Conservation (phyloP, 2,113 vertebrate species). For the Rutilus rutilus region DNA sequence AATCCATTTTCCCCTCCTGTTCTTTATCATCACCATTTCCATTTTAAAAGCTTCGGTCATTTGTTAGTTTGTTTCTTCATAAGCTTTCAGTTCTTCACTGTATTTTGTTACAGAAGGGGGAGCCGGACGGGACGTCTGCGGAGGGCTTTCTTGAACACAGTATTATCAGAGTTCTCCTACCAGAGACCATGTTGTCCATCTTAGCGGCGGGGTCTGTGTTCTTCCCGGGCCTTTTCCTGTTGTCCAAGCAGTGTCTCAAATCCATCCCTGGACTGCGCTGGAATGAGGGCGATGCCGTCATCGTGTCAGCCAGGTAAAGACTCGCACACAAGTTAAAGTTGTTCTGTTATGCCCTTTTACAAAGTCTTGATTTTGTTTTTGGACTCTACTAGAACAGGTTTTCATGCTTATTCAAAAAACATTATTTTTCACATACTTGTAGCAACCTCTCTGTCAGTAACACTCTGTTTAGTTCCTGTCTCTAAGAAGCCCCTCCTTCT, state of each 20-base stretch:
- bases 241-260: constrained; percentile 86
- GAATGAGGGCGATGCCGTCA: constrained; percentile 87
- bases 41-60: too few relatives aligned
- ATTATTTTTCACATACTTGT: too few relatives aligned
- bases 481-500: too few relatives aligned
- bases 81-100: too few relatives aligned
- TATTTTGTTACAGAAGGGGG: constrained; percentile 61
- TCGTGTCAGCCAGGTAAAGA: constrained; percentile 85
- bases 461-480: too few relatives aligned
- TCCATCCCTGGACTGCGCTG: constrained; percentile 82
- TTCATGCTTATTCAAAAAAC: too few relatives aligned
- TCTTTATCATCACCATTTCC: background rate
- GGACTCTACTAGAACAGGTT: too few relatives aligned
- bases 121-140: constrained; percentile 60
- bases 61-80: too few relatives aligned
- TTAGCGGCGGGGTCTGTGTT: constrained; percentile 86
- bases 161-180: constrained; percentile 45
- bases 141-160: constrained; percentile 31
- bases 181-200: constrained; percentile 82
- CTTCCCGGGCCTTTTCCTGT: constrained; percentile 88
- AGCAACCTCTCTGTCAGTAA: too few relatives aligned
- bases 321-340: too few relatives aligned
- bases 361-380: too few relatives aligned
- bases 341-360: too few relatives aligned
- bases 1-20: background rate